Evolutionary conservation across 2,113 vertebrate genomes (phyloP).

Genomic region (Rhadina sibilatrix): DNA sequence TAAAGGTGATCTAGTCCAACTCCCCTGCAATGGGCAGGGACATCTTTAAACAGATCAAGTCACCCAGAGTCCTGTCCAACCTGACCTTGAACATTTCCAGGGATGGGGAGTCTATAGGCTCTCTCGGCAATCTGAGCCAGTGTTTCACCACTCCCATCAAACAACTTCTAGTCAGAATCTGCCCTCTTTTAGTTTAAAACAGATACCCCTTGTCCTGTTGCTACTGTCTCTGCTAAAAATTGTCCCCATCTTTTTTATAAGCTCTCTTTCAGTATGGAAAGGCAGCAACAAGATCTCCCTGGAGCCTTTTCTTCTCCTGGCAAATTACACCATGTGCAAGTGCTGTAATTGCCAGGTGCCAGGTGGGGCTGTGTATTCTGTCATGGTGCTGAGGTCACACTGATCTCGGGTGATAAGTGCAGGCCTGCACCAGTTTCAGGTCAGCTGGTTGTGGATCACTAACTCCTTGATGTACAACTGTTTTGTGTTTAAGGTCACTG

Average conservation of each 20-base stretch:
- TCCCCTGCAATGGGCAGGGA: background rate
- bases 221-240: background rate
- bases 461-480: background rate
- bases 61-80: background rate
- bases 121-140: background rate
- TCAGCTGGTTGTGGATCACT: background rate
- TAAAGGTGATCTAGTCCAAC: background rate
- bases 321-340: background rate
- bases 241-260: background rate
- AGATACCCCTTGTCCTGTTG: fast-evolving
- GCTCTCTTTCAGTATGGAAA: background rate
- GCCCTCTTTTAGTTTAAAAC: background rate
- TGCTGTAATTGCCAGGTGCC: background rate
- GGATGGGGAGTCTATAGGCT: background rate
- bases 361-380: background rate
- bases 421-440: background rate
- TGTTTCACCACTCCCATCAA: background rate
- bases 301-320: background rate
- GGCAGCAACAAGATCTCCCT: background rate
- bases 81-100: background rate
- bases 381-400: background rate
- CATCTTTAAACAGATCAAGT: background rate
- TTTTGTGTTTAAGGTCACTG: background rate
- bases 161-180: background rate
- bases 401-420: background rate